These are phyloP conservation scores for Moxostoma hubbsi DNA, from an alignment of 2,797 vertebrate species.

Conservation along the genomic window DNA sequence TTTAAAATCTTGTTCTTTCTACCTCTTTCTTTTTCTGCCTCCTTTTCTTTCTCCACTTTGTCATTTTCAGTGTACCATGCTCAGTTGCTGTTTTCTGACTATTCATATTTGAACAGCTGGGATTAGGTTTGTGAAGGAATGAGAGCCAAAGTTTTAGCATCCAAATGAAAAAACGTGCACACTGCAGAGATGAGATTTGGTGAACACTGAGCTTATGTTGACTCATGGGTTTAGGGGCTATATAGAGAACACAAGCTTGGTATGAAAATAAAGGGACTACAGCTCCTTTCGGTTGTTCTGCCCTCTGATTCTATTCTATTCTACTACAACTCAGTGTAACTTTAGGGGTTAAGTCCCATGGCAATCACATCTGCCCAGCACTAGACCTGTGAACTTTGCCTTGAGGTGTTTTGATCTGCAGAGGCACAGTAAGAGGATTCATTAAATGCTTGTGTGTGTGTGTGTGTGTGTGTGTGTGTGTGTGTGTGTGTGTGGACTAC, in stretches of 20 bases:
- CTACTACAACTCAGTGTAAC: not conserved
- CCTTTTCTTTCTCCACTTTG: not conserved
- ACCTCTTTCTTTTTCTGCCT: no score
- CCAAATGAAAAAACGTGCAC: slow-evolving; percentile 33
- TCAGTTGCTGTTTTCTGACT: slow-evolving; percentile 25
- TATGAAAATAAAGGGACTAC: slow-evolving; percentile 34
- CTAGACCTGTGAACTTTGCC: slow-evolving; percentile 5
- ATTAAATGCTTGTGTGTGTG: not conserved
- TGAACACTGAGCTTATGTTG: not conserved
- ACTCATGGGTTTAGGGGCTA: slow-evolving; percentile 19
- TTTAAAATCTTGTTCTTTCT: no score
- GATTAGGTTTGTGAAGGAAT: slow-evolving; percentile 49
- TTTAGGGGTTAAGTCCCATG: slow-evolving; percentile 29
- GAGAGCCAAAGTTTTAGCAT: slow-evolving; percentile 45
- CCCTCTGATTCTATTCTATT: slow-evolving; percentile 25
- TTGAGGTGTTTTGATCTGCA: slow-evolving; percentile 10
- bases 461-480: no score
- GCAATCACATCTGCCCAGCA: not conserved
- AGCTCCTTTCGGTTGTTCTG: slow-evolving; percentile 19
- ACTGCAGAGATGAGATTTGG: slow-evolving; percentile 33
- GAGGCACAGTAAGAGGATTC: slow-evolving; percentile 6
- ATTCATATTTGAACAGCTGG: slow-evolving; percentile 48
- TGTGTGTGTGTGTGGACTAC: no score
- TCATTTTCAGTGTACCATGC: slow-evolving; percentile 20
- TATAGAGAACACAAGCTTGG: not conserved